phyloP scores from a whole-genome alignment of 2,113 vertebrate genomes.

The Aegotheles bennettii region DNA sequence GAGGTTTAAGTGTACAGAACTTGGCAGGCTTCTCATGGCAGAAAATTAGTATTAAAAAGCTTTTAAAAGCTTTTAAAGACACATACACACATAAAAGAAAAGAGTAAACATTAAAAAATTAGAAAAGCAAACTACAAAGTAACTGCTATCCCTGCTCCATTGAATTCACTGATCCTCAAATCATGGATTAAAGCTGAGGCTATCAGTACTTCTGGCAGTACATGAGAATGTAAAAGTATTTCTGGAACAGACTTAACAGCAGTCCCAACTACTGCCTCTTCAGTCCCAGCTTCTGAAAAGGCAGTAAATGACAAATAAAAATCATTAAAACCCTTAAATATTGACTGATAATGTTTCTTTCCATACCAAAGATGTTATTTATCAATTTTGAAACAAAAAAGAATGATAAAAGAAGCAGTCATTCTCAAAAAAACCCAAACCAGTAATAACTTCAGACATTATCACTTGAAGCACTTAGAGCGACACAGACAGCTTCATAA shows the following conservation, averaged over 20 bases:
- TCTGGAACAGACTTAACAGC: background rate
- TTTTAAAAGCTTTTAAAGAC: background rate
- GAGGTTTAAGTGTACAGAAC: background rate
- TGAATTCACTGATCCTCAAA: background rate
- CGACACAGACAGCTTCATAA: background rate
- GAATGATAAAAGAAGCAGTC: background rate
- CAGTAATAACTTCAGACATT: background rate
- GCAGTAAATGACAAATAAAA: background rate
- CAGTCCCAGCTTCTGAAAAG: background rate
- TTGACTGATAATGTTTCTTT: background rate
- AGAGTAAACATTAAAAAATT: background rate
- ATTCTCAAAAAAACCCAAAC: background rate
- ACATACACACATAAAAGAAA: background rate
- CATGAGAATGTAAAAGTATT: background rate
- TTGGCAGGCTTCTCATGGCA: background rate
- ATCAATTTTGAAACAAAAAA: background rate
- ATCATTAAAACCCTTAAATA: background rate
- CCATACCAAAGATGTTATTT: background rate
- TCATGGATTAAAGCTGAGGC: background rate
- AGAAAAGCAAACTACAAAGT: background rate
- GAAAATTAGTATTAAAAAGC: background rate
- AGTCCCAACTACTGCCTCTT: background rate
- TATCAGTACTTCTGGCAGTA: background rate
- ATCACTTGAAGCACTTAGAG: background rate
- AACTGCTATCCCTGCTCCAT: rapidly evolving